Evolutionary conservation across 2,797 vertebrate species (phyloP), one percentile per base, ranked within the genome.

Genomic region (Myiothlypis coronata): DNA sequence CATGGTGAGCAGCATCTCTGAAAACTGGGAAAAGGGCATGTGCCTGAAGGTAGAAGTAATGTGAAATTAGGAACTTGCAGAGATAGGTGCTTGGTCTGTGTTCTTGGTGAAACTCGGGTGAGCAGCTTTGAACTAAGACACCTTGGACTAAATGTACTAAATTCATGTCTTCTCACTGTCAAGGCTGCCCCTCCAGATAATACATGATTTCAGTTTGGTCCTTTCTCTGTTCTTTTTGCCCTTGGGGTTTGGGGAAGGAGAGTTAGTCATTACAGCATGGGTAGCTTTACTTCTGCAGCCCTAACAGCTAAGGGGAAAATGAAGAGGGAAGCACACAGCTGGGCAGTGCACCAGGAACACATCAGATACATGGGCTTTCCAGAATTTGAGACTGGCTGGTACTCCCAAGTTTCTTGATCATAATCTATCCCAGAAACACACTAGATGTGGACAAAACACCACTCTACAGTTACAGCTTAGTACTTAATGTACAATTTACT

Each of bases 101-200:
- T 82, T 92, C 35, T 53, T 92, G 52, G 43, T 83, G 78, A 80
- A 77, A 89, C 19, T 56, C 56, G 9, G 82, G 68, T 87, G 82
- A 89, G 75, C 71, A 50, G 47, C 47, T 92, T 63, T 90, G 47
- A 87, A 84, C 26, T 87, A 67, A 50, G 43, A 69, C 30, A 11
- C 30, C 35, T 79, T 59, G 71, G 56, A 79, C 32, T 77, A 59
- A 72, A 43, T 2, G 12, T 27, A n/a, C 39, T 61, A 57, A 72
- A 30, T 71, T 14, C 1, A 1, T 41, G 27, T 87, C 10, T 79
- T 27, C 19, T 64, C 22, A 14, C 24, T 68, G 21, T 7, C 47
- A 59, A 44, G 74, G 34, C 56, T 32, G 23, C 24, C 61, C 15
- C 8, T 82, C n/a, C 34, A 46, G n/a, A 60, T 85, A 70, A 60